phyloP scores from a whole-genome alignment of 1,140 invertebrate genomes.

The Diploscapter pachys region DNA sequence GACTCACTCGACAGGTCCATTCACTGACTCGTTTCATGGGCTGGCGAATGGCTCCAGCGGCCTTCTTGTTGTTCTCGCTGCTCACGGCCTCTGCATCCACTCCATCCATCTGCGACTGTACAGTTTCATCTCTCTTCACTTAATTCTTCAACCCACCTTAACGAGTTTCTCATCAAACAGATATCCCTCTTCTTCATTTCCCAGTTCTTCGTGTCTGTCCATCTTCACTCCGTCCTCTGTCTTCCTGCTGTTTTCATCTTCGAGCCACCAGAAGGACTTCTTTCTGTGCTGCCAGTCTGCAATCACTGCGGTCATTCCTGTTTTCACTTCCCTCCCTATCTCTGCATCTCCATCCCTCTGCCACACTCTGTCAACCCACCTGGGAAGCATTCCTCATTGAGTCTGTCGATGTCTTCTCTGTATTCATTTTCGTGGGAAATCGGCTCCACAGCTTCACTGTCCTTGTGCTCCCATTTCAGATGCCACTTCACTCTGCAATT shows the following conservation, averaged over 20 bases:
- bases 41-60: neutral
- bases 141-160: slow-evolving; percentile 2
- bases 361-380: slow-evolving; percentile 29
- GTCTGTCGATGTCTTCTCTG: slow-evolving; percentile 46
- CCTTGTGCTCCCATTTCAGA: slow-evolving; percentile 48
- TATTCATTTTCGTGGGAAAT: slow-evolving; percentile 47
- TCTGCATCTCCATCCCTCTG: slow-evolving; percentile 16
- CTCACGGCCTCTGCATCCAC: neutral
- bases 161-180: neutral
- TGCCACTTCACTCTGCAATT: slow-evolving; percentile 46
- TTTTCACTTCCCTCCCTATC: neutral
- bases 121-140: slow-evolving; percentile 3
- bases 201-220: neutral
- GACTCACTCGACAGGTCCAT: slow-evolving; percentile 40
- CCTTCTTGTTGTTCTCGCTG: slow-evolving; percentile 13
- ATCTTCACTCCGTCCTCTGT: neutral
- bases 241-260: slow-evolving; percentile 9
- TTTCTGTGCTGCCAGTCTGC: slow-evolving; percentile 17
- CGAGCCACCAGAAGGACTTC: slow-evolving; percentile 20
- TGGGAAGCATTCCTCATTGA: slow-evolving; percentile 52
- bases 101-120: slow-evolving; percentile 16
- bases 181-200: neutral
- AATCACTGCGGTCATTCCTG: too few relatives aligned
- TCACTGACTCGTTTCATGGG: slow-evolving; percentile 29
- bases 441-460: slow-evolving; percentile 36